phyloP scores from a whole-genome alignment of 2,797 vertebrate species.

The Pelodytes ibericus region DNA sequence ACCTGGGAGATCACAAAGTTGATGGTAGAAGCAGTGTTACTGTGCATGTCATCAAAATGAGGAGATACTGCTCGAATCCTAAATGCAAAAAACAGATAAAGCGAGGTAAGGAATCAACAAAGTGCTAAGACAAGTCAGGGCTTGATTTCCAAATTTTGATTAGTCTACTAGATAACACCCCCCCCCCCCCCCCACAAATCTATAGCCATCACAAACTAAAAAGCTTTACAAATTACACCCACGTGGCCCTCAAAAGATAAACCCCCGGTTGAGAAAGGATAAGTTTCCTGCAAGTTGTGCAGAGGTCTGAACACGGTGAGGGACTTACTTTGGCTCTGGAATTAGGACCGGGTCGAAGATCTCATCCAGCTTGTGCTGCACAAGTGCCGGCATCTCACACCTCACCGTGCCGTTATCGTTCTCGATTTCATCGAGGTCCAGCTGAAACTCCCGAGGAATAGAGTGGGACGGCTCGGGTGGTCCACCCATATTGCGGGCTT shows the following conservation, averaged over 20 bases:
- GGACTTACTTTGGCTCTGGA: slow-evolving; percentile 91
- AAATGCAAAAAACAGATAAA: too few relatives aligned
- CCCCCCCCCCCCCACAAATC: too few relatives aligned
- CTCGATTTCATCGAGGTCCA: slow-evolving; percentile 97
- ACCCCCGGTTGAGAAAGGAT: too few relatives aligned
- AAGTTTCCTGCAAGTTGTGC: too few relatives aligned
- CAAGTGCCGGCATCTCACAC: slow-evolving; percentile 92
- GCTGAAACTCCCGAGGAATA: slow-evolving; percentile 92
- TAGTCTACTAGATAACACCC: too few relatives aligned
- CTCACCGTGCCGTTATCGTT: slow-evolving; percentile 86
- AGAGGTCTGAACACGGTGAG: neutral
- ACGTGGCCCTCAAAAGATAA: too few relatives aligned
- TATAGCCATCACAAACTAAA: too few relatives aligned
- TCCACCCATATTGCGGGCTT: slow-evolving; percentile 85
- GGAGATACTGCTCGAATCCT: slow-evolving; percentile 92
- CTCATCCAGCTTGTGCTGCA: slow-evolving; percentile 96
- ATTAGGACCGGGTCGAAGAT: slow-evolving; percentile 94
- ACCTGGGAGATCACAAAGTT: slow-evolving; percentile 98
- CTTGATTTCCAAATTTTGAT: too few relatives aligned
- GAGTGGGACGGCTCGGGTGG: slow-evolving; percentile 81
- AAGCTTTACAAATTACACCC: too few relatives aligned
- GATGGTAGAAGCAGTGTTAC: slow-evolving; percentile 95
- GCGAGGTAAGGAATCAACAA: too few relatives aligned
- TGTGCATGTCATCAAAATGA: slow-evolving; percentile 95
- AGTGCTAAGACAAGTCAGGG: too few relatives aligned